Base-by-base conservation (phyloP, 1,140 invertebrate genomes). In the Oreohelix idahoensis region DNA sequence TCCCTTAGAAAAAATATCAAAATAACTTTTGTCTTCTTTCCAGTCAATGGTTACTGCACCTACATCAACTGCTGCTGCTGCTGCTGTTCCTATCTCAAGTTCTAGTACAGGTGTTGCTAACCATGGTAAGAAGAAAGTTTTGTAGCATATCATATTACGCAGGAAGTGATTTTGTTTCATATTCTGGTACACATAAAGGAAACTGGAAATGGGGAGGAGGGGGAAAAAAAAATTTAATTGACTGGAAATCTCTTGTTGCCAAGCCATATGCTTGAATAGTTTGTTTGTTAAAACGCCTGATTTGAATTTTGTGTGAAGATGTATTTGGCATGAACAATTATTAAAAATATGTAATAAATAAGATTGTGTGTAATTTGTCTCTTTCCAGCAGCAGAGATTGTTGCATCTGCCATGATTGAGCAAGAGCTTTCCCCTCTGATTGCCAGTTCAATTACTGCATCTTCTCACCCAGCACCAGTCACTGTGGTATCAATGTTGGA, bases 341-440 rank as follows among this genome's bases (percentile, higher is more conserved):
- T n/a, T n/a, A n/a, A n/a, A n/a, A n/a, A n/a, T n/a, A n/a, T n/a
- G n/a, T n/a, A n/a, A n/a, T n/a, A n/a, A n/a, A n/a, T n/a, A n/a
- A n/a, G n/a, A n/a, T n/a, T 45, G 42, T 45, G 5, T 45, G 42
- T 45, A 45, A 8, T 45, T 58, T 69, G 5, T 66, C 29, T 63
- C 29, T 1, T 69, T 77, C 13, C 69, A 81, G 69, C 80, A 15
- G 80, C 80, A 36, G 80, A 82, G n/a, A 83, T 83, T 35, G 51
- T 83, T 38, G 82, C 82, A 39, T 83, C 75, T 20, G 75, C 75
- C 29, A 82, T 82, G 70, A 49, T 82, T 53, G 80, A 82, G 39
- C 70, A 82, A 23, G 80, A 74, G 8, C 51, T 78, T 35, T 83
- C 74, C 58, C 75, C 81, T n/a, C 23, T 81, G 79, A 66, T 83